Base-by-base conservation (phyloP, 2,113 vertebrate species). In the Oreochromis tanganicae region DNA sequence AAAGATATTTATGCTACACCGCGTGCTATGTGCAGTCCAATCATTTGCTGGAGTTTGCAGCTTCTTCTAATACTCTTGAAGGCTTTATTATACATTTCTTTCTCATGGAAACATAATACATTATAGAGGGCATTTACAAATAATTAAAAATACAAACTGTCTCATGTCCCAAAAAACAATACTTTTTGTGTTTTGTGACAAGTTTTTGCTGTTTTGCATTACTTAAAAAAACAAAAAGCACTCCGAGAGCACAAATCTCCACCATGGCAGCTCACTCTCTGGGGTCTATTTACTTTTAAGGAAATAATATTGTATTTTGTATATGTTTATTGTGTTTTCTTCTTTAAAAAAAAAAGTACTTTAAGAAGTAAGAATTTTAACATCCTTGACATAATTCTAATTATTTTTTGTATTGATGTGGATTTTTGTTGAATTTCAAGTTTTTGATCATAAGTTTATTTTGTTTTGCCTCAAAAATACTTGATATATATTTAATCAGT, bases 161-260 rank as follows among this genome's bases (percentile, higher is more conserved):
- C 7, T 50, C 48, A 50, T 17, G 16, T 19, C 46, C 13, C 46
- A 48, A 14, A 48, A 46, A 14, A 16, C 46, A 48, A 14, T 48
- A 13, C 41, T 43, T 43, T 43, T 12, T 43, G 48, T 11, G 6
- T 29, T 78, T 17, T 16, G n/a, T 71, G 34, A 38, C 36, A 68
- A 41, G 41, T 73, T 66, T 38, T 48, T 6, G 68, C 4, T 48
- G 38, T 75, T 27, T 29, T 73, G 3, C 21, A 29, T 29, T 29
- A 48, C 24, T 75, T 75, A 75, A 75, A 48, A 48, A 29, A 66
- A 7, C 32, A 38, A 66, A 10, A 66, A 66, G 32, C 17, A 66
- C 61, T 66, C 1, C 0, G 17, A 63, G 16, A 66, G 32, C 61
- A 66, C 6, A 0, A 5, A 66, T 0, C 61, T 38, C 34, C 17